Evolutionary conservation across 2,113 vertebrate genomes (phyloP), one percentile per base, ranked within the genome.

Genomic region (Hippocampus comes): DNA sequence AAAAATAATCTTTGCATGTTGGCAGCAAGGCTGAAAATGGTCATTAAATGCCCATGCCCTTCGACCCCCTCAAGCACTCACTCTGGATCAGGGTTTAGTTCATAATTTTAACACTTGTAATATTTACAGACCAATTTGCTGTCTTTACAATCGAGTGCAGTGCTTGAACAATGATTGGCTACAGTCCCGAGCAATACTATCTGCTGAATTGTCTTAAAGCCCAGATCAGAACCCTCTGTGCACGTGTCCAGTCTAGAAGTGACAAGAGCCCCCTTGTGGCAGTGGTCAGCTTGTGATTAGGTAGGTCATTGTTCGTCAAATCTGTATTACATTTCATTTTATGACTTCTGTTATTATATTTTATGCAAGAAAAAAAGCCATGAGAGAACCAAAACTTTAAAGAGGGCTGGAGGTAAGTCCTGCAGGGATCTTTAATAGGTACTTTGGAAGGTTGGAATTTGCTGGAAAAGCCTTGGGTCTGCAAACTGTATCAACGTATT

Each of bases 221-320:
- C 5, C 42, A 48, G 41, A 20, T 10, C 34, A 21, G 18, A 20
- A 2, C 38, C 6, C 4, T 12, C 20, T 21, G 18, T 18, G 48
- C 6, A 18, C 4, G 14, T 49, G 2, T 17, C 8, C 27, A 38
- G 30, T 63, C 12, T 11, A 59, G 59, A 18, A 63, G 34, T 42
- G 20, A 64, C 38, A 43, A 48, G 64, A 27, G 64, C 64, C 64
- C 64, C 42, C 64, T 66, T 3, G 64, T 66, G 42, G 43, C 42
- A 18, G 42, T 48, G 64, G 42, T 46, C 21, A 15, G 21, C 21
- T 25, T 30, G n/a, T 25, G 12, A 14, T 17, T 7, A 43, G n/a
- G 38, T 23, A 23, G 21, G 43, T 3, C 23, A 25, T 25, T 14
- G 2, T 43, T 48, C 4, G 6, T 66, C 15, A 18, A 25, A 17